A percentile compares a stretch with the other conserved stretches of the same genome.
Conservation (phyloP, 30 jellyfish, hydroid and myxozoan species). For the Chironex yamaguchii region DNA sequence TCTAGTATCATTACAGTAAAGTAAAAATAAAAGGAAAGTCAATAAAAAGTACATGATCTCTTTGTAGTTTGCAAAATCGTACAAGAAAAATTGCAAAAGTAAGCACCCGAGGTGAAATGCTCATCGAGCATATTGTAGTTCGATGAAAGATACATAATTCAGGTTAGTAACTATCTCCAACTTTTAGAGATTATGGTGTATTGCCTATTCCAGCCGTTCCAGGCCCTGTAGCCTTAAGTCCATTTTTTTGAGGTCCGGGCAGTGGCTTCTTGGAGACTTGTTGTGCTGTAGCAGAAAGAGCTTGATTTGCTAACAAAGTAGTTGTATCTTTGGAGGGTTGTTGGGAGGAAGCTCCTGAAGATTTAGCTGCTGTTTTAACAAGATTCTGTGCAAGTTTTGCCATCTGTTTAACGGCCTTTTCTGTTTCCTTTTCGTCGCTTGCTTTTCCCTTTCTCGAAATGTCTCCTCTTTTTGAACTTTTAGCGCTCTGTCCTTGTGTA, state of each 20-base stretch:
- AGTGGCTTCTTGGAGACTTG: conserved; percentile 70
- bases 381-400: conserved; percentile 91
- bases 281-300: neutral
- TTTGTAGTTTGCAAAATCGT: too few species aligned
- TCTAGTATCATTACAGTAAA: too few species aligned
- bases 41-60: too few species aligned
- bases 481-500: neutral
- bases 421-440: conserved; percentile 35
- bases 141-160: too few species aligned
- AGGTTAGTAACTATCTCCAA: too few species aligned
- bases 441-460: conserved; percentile 60
- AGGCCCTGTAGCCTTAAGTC: conserved; percentile 84
- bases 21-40: too few species aligned
- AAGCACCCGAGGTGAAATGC: too few species aligned
- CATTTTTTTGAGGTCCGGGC: conserved; percentile 84
- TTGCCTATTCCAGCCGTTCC: conserved; percentile 97
- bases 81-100: too few species aligned
- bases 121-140: too few species aligned
- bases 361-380: conserved; percentile 70
- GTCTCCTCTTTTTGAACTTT: conserved; percentile 80
- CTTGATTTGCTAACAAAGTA: neutral
- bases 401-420: conserved; percentile 82
- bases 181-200: conserved; percentile 92
- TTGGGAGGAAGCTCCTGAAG: neutral
- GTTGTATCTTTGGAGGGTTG: neutral